These are phyloP conservation scores for Ornithoptera alexandrae DNA, from an alignment of 2,888 invertebrate species.

Conservation along the genomic window DNA sequence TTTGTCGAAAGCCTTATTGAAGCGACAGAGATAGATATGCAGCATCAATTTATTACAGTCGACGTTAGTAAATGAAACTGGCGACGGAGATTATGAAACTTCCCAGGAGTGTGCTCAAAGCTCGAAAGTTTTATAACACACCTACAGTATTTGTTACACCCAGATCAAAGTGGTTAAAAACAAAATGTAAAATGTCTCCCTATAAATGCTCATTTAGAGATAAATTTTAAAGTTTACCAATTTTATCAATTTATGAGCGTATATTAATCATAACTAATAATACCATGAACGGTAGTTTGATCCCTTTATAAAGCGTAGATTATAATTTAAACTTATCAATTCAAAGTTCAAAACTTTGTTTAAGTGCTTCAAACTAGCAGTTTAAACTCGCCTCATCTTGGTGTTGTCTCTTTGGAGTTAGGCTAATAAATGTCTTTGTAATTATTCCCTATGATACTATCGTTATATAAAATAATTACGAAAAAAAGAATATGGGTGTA, in stretches of 20 bases:
- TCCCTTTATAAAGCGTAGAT: constrained; percentile 33
- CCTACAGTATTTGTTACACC: neutral
- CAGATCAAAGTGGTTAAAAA: neutral
- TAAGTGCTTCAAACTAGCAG: constrained; percentile 12
- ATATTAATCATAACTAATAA: constrained; percentile 31
- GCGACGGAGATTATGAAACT: constrained; percentile 13
- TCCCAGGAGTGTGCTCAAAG: constrained; percentile 3
- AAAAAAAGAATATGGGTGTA: too few relatives aligned
- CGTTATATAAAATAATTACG: neutral
- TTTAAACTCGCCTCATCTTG: constrained; percentile 3
- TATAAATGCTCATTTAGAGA: neutral
- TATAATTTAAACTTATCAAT: constrained; percentile 40
- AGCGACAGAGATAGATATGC: constrained; percentile 15
- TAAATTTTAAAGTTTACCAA: neutral
- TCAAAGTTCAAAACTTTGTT: constrained; percentile 31
- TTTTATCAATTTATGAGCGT: neutral
- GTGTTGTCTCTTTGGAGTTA: constrained; percentile 15
- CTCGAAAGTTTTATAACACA: constrained; percentile 3
- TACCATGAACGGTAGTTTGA: constrained; percentile 29
- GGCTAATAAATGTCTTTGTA: constrained; percentile 1
- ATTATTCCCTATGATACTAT: neutral
- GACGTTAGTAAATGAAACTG: constrained; percentile 2
- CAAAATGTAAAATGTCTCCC: neutral
- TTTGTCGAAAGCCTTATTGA: constrained; percentile 21
- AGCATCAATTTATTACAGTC: constrained; percentile 12